phyloP scores from a whole-genome alignment of 2,888 invertebrate species.

The Melipona beecheii region DNA sequence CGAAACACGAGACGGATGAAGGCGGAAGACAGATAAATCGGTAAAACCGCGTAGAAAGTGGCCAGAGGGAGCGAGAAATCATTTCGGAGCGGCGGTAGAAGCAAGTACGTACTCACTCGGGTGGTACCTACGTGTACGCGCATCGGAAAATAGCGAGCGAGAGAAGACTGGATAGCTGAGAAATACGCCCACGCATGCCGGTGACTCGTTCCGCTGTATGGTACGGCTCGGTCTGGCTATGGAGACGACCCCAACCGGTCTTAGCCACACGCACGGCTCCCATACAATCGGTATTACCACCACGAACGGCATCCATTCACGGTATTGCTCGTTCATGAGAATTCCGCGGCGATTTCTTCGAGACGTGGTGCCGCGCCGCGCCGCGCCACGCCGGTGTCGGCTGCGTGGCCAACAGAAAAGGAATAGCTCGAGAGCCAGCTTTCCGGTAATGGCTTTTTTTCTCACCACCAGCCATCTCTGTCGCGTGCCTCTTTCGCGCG shows the following conservation, averaged over 20 bases:
- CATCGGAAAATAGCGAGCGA: constrained; percentile 56
- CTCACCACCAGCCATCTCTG: not conserved
- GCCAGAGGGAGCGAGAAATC: not conserved
- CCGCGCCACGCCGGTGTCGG: not conserved
- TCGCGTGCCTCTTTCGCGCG: constrained; percentile 12
- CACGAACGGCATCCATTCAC: constrained; percentile 70
- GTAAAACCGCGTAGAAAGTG: not conserved
- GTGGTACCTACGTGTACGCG: not conserved
- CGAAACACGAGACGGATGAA: not conserved
- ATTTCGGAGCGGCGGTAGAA: not conserved
- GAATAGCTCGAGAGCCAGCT: constrained; percentile 7
- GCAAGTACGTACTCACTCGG: not conserved
- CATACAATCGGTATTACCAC: constrained; percentile 67
- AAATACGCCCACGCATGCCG: constrained; percentile 70
- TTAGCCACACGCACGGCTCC: constrained; percentile 63
- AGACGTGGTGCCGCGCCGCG: constrained; percentile 24
- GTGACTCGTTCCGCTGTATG: constrained; percentile 59
- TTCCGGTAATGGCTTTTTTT: constrained; percentile 28
- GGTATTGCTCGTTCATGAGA: constrained; percentile 72
- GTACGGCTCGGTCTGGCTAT: constrained; percentile 49
- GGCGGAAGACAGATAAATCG: not conserved
- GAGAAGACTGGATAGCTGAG: constrained; percentile 71
- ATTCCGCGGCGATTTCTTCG: constrained; percentile 58
- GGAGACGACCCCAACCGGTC: constrained; percentile 72
- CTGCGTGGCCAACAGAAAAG: constrained; percentile 19